Evolutionary conservation across 2,113 vertebrate genomes (phyloP), one percentile per base, ranked within the genome.

Genomic region (Lepus americanus): DNA sequence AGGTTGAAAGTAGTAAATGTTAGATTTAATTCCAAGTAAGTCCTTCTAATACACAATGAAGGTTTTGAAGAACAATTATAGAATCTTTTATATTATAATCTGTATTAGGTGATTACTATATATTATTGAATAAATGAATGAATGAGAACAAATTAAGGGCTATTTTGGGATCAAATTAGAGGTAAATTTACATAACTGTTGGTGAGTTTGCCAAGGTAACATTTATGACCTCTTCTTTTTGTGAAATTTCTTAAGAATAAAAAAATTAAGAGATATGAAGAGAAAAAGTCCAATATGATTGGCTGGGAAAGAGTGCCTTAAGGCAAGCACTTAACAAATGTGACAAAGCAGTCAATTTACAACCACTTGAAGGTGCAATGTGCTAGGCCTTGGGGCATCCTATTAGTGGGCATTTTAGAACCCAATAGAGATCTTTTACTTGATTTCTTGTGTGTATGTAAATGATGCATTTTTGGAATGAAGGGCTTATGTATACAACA

Each of bases 191-290:
- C 2, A 9, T 85, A 53, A 76, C 12, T 88, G 31, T 25, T 66
- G 6, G 49, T 86, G 53, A 3, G 64, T 85, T 74, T 16, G 31
- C 9, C 36, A 92, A 92, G 51, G 51, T 44, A 87, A 85, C 9
- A 27, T 91, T 88, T 81, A 49, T 22, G n/a, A 74, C 66, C 33
- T 82, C 5, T 77, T 33, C 39, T 88, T 90, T 73, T 51, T 51
- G 23, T 61, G 27, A 73, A 25, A 81, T 72, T 92, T 11, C 74
- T 66, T 31, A 36, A 95, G 63, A 55, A 72, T 66, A 82, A 61
- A 85, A 77, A 89, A 89, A 89, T 36, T 22, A 80, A 90, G 31
- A 76, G 76, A 17, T 9, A 49, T 19, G 82, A 84, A 86, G 25
- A 78, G 10, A 9, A 91, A 25, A 86, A 64, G 3, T 67, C 31